A percentile compares a stretch with the other conserved stretches of the same genome.
Conservation (phyloP, 2,797 vertebrate species). For the Glyptemys insculpta region DNA sequence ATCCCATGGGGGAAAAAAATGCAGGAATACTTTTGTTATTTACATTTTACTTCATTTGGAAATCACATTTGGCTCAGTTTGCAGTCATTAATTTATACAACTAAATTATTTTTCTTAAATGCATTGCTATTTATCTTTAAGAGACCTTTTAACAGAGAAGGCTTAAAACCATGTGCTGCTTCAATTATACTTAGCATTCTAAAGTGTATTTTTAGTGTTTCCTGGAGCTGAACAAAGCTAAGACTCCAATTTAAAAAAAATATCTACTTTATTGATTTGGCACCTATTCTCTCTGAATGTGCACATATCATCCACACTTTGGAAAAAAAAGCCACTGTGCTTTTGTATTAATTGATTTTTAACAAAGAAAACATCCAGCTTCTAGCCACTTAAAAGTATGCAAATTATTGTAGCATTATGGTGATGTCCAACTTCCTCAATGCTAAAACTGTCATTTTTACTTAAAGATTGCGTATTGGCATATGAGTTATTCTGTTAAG, state of each 20-base stretch:
- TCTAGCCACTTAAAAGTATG: neutral
- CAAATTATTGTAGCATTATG: neutral
- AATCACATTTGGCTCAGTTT: neutral
- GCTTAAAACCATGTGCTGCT: neutral
- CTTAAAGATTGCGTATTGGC: neutral
- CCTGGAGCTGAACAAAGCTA: neutral
- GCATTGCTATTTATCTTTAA: neutral
- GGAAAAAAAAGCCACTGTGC: neutral
- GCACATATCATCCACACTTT: neutral
- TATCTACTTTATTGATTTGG: neutral
- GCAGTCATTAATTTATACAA: neutral
- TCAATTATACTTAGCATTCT: neutral
- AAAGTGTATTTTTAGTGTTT: neutral
- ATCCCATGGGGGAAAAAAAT: neutral
- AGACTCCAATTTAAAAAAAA: neutral
- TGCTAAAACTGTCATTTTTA: neutral
- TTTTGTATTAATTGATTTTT: neutral
- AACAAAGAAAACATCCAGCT: neutral
- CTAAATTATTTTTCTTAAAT: neutral
- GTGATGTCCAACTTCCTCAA: neutral
- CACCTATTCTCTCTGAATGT: neutral
- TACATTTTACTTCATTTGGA: neutral
- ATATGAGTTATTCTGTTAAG: neutral
- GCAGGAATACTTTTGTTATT: neutral
- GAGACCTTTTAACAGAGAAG: neutral